Base-by-base conservation (phyloP, 64 coral and sea anemone species). In the Actinia equina region DNA sequence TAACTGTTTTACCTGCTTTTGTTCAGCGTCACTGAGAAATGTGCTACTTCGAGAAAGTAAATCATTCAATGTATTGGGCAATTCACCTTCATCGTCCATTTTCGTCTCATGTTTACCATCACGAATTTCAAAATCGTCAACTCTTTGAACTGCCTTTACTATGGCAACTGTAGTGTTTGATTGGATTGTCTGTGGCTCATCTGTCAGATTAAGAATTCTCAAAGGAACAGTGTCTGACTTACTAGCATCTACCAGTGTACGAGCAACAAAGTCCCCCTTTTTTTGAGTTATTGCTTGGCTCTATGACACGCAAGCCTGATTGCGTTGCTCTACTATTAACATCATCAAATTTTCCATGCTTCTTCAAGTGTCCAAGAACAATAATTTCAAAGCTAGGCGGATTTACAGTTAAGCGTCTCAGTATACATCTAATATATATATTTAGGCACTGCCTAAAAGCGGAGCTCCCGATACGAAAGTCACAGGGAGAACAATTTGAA, bases 161-260 rank as follows among this genome's bases (percentile, higher is more conserved):
- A 88, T 88, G 17, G 77, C 87, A 56, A 77, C 86, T 16, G 77
- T 77, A 14, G 86, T 88, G 59, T 62, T 62, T 62, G 59, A 16
- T 88, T 37, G 4, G 58, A 76, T 62, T 52, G 77, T 88, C 25
- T 80, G 55, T 42, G 77, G 87, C 43, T 88, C 30, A 76, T 88
- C 87, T 3, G 76, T 82, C 2, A 79, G 42, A 20, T 63, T 81
- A 42, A 88, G 70, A 20, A 80, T 25, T 46, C 87, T 17, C 59
- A 88, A 7, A 0, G 55, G 77, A 62, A 81, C 25, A 80, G 77
- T 45, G 17, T 14, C 41, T 7, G 82, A 84, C 5, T 13, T 26
- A 58, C 8, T 52, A 25, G 59, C 59, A 53, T 84, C 82, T 15
- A 84, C 82, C 55, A 84, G 53, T 26, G 82, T 84, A 61, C 82